A percentile compares a stretch with the other conserved stretches of the same genome.
Evolutionary conservation across 1,140 invertebrate species (phyloP).

Genomic region (Theocolax elegans): DNA sequence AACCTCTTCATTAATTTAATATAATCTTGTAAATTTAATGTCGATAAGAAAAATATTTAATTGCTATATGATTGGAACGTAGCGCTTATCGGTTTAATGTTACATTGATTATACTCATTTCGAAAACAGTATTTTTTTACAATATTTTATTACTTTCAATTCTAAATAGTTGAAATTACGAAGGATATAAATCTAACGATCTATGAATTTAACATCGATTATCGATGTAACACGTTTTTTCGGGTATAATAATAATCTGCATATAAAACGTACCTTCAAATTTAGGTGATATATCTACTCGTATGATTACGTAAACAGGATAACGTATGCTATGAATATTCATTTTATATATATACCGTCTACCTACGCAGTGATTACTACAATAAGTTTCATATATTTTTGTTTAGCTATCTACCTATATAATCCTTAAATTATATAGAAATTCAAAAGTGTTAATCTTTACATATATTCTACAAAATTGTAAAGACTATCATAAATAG

Average conservation of each 20-base stretch:
- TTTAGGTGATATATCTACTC: too few relatives aligned
- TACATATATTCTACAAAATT: not conserved
- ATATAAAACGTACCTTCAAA: too few relatives aligned
- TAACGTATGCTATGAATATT: not conserved
- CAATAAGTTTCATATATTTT: not conserved
- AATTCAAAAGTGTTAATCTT: too few relatives aligned
- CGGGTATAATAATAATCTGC: too few relatives aligned
- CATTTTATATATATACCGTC: not conserved
- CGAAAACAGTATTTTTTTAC: not conserved
- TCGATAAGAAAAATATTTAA: not conserved
- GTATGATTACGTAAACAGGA: not conserved
- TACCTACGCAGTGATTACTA: not conserved
- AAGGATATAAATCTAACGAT: too few relatives aligned
- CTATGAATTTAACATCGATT: too few relatives aligned
- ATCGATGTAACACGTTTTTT: too few relatives aligned
- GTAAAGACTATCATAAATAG: not conserved
- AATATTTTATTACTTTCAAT: not conserved
- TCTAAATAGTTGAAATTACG: not conserved
- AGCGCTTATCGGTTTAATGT: too few relatives aligned
- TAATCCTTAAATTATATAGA: too few relatives aligned
- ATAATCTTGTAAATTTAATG: not conserved
- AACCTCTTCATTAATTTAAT: not conserved
- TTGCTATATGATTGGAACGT: too few relatives aligned
- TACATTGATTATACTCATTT: too few relatives aligned
- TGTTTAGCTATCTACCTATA: not conserved